Evolutionary conservation across 1,140 invertebrate species (phyloP).

Genomic region (Pseudomyrmex sp.): DNA sequence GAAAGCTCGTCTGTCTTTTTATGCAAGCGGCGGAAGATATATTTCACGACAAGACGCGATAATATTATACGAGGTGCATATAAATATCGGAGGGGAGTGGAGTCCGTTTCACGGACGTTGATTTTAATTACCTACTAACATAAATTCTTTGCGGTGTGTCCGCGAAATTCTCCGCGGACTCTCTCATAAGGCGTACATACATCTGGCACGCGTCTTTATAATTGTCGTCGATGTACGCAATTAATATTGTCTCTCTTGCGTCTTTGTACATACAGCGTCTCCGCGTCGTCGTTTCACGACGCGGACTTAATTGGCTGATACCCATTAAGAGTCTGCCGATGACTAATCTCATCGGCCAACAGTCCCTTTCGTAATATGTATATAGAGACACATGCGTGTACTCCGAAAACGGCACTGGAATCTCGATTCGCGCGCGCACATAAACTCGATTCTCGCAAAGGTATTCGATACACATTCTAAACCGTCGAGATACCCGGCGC

Average conservation of each 20-base stretch:
- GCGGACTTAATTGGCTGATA: slow-evolving; percentile 57
- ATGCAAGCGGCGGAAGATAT: not conserved
- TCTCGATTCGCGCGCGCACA: slow-evolving; percentile 21
- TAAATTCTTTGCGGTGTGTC: not conserved
- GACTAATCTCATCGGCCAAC: slow-evolving; percentile 52
- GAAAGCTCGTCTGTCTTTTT: not conserved
- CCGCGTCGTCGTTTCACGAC: slow-evolving; percentile 31
- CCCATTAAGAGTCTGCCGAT: slow-evolving; percentile 63
- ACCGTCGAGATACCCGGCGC: not conserved
- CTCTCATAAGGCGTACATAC: not conserved
- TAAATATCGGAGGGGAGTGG: not conserved
- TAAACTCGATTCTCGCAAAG: not conserved
- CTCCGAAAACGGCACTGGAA: slow-evolving; percentile 64
- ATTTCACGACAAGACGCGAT: not conserved
- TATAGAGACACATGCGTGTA: slow-evolving; percentile 1
- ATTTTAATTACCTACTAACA: slow-evolving; percentile 30
- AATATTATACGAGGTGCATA: not conserved
- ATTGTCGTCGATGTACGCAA: slow-evolving; percentile 20
- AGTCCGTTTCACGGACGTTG: not conserved
- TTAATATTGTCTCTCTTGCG: slow-evolving; percentile 21
- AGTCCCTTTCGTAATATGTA: slow-evolving; percentile 51
- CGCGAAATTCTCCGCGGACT: not conserved
- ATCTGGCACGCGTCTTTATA: slow-evolving; percentile 16
- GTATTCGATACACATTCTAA: not conserved
- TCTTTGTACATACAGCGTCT: not conserved